Evolutionary conservation across 2,113 vertebrate genomes (phyloP), one percentile per base, ranked within the genome.

Genomic region (Platysternon megacephalum): DNA sequence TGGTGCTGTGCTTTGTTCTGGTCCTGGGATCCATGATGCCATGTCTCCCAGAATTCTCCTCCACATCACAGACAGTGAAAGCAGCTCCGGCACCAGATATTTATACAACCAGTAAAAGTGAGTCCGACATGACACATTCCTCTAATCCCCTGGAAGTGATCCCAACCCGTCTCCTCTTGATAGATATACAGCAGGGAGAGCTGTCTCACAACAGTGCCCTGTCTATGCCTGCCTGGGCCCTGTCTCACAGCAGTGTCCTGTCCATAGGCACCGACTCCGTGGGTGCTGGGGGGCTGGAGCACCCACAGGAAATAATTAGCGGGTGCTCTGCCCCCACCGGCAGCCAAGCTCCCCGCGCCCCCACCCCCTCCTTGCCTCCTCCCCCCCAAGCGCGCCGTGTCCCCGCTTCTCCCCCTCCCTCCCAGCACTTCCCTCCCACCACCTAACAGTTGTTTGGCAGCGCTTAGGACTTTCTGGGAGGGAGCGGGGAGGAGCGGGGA

Each of bases 11-110:
- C 97, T 99, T 99, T 2, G 98, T 99, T 92, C 98, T 99, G 98
- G 99, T 99, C 97, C 98, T 99, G 98, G 99, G 99, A 96, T 99
- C 99, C 95, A 98, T 99, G 56, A 98, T 99, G 95, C 99, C 99
- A 84, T 99, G 99, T 98, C 98, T 99, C 96, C 99, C 99, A 4
- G 98, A 99, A 95, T 99, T 99, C 97, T 99, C 99, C 95, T 98
- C 99, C 86, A 80, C 98, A 96, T 98, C 98, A 78, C 98, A 99
- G 97, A 98, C 98, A 95, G 98, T 99, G 97, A 98, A 99, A 98
- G 98, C 99, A 88, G 95, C 98, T 92, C 98, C 99, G 55, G 95
- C 98, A 29, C 97, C 98, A 44, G 99, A 99, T 88, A 97, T 99
- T 97, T 99, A 99, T 96, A 98, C 99, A 84, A 98, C 98, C 98